Percentiles rank a stretch among this genome's conserved stretches.
These are phyloP conservation scores for Sphinx pinastri DNA, from an alignment of 2,888 invertebrate genomes.

Conservation along the genomic window DNA sequence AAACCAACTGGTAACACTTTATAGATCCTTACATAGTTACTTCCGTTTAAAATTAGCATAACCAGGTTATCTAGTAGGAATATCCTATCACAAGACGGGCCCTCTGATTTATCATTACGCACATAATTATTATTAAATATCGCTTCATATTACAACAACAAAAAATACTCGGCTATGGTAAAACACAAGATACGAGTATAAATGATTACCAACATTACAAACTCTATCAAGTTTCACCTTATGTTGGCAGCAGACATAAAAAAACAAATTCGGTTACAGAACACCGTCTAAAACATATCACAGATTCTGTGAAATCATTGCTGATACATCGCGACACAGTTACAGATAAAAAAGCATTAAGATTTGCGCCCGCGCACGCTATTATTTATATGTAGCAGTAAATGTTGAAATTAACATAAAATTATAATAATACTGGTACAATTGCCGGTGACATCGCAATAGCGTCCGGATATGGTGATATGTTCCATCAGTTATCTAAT, in stretches of 20 bases:
- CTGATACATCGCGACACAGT: constrained; percentile 51
- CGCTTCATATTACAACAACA: too few relatives aligned
- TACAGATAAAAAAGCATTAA: constrained; percentile 55
- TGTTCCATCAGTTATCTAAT: neutral
- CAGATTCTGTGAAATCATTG: constrained; percentile 43
- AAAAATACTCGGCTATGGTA: neutral
- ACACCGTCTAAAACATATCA: constrained; percentile 10
- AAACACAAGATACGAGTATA: too few relatives aligned
- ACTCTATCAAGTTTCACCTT: constrained; percentile 5
- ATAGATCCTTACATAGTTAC: too few relatives aligned
- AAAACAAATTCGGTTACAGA: constrained; percentile 16
- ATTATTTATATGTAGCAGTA: constrained; percentile 47
- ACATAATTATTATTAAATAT: too few relatives aligned
- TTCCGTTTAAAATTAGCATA: too few relatives aligned
- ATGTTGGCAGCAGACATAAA: neutral
- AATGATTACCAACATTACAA: neutral
- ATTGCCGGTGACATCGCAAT: constrained; percentile 65
- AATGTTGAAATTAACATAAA: constrained; percentile 74
- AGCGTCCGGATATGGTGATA: constrained; percentile 59
- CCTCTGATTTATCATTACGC: too few relatives aligned
- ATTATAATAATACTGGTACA: constrained; percentile 70
- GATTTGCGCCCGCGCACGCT: constrained; percentile 66
- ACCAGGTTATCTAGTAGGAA: too few relatives aligned
- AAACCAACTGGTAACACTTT: too few relatives aligned
- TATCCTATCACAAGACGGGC: too few relatives aligned